These are phyloP conservation scores for Apamea sordens DNA, from an alignment of 2,888 invertebrate species.

Conservation along the genomic window DNA sequence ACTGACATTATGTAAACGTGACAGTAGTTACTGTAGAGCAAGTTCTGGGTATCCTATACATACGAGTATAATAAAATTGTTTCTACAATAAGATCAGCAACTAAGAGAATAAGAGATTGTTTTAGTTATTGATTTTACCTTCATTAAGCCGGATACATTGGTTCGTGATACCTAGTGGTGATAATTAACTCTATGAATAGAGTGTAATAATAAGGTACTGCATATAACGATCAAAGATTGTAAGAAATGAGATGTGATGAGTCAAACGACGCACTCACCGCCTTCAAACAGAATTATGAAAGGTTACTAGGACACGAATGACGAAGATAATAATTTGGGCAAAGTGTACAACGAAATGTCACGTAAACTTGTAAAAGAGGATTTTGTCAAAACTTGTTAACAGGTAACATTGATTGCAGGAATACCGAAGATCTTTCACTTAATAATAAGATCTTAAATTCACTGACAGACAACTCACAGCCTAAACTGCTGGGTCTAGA, in stretches of 20 bases:
- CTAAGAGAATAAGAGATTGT: too few relatives aligned
- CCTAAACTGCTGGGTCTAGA: not conserved
- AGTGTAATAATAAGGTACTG: not conserved
- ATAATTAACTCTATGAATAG: constrained; percentile 24
- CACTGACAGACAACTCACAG: not conserved
- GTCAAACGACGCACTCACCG: constrained; percentile 21
- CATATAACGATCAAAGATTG: constrained; percentile 18
- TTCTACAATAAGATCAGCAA: not conserved
- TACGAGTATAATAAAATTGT: not conserved
- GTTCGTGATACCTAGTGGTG: not conserved
- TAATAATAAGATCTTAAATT: not conserved
- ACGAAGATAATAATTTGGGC: constrained; percentile 38
- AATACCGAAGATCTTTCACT: not conserved
- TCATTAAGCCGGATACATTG: not conserved
- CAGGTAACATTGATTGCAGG: not conserved
- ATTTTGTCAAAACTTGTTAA: not conserved
- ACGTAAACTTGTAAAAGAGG: not conserved
- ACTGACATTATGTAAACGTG: not conserved
- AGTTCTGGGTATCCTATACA: not conserved
- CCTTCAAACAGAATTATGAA: constrained; percentile 44
- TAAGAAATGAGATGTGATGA: constrained; percentile 18
- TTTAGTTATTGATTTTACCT: not conserved
- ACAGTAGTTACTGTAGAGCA: not conserved
- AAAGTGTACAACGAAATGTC: constrained; percentile 21
- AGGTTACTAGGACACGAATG: constrained; percentile 49